phyloP scores from a whole-genome alignment of 2,888 invertebrate species.

The Tinea semifulvella region DNA sequence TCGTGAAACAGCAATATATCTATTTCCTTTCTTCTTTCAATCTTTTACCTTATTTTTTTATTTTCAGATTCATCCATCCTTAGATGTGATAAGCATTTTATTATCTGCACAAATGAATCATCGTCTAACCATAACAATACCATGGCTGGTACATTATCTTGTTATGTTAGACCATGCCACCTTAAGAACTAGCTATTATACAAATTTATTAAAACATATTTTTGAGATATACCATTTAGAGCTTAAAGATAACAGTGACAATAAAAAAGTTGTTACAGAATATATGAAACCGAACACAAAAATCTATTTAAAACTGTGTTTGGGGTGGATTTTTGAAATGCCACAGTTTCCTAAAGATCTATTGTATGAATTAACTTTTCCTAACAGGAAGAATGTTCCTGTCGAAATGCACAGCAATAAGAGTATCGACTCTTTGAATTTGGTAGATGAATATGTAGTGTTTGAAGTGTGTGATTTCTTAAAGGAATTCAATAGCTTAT shows the following conservation, averaged over 20 bases:
- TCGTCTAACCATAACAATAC: conserved; percentile 76
- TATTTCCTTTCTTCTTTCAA: too few species aligned
- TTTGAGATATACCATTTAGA: conserved; percentile 68
- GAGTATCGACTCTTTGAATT: conserved; percentile 61
- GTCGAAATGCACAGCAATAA: conserved; percentile 23
- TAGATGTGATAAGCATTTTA: conserved; percentile 70
- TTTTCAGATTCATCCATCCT: conserved; percentile 69
- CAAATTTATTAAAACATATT: conserved; percentile 66
- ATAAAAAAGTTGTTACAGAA: too few species aligned
- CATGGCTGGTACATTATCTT: conserved; percentile 86
- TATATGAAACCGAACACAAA: conserved; percentile 55
- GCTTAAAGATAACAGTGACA: conserved; percentile 27
- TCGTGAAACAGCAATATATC: too few species aligned
- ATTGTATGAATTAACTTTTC: conserved; percentile 38
- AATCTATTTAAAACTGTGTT: conserved; percentile 71
- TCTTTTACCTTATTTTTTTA: too few species aligned
- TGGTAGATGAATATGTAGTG: conserved; percentile 70
- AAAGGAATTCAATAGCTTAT: conserved; percentile 58
- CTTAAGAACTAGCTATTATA: conserved; percentile 72
- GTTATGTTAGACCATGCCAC: conserved; percentile 81
- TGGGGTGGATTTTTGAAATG: conserved; percentile 86
- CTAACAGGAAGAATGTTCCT: conserved; percentile 15
- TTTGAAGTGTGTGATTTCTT: conserved; percentile 75
- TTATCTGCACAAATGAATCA: conserved; percentile 64
- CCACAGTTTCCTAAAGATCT: conserved; percentile 72